phyloP scores from a whole-genome alignment of 2,113 vertebrate genomes.

The Tapirus terrestris region DNA sequence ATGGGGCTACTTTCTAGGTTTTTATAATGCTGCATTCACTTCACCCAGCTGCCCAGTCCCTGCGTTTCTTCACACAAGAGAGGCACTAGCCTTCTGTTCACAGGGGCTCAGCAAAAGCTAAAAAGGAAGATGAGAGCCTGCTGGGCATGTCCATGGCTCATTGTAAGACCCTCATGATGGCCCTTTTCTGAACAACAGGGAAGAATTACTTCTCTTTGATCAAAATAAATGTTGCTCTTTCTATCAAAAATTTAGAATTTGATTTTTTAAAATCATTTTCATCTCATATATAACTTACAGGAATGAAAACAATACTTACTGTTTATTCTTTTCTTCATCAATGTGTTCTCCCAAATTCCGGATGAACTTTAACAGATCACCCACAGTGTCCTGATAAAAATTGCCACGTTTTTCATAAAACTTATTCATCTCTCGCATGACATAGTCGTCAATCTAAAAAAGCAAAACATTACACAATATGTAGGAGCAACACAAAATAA shows the following conservation, averaged over 20 bases:
- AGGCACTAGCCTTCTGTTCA: not conserved
- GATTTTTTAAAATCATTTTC: not conserved
- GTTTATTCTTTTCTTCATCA: rapidly evolving
- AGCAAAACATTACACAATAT: not conserved
- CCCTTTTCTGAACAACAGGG: not conserved
- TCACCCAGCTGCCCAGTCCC: not conserved
- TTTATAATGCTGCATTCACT: not conserved
- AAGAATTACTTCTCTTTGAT: not conserved
- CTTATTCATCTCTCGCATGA: not conserved
- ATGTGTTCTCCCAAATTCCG: slow-evolving; percentile 86
- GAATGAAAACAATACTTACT: slow-evolving; percentile 55
- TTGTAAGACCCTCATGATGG: not conserved
- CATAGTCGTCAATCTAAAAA: slow-evolving; percentile 58
- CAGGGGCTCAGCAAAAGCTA: not conserved
- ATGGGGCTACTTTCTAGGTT: not conserved
- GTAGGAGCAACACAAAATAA: not conserved
- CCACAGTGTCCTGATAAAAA: not conserved
- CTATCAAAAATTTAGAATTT: not conserved
- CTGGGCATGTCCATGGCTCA: not conserved
- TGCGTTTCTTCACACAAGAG: not conserved
- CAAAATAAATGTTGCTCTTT: slow-evolving; percentile 42
- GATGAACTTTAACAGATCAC: slow-evolving; percentile 81
- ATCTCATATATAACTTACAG: not conserved
- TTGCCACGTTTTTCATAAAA: rapidly evolving
- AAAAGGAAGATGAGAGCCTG: not conserved